These are phyloP conservation scores for Callopanchax toddi DNA, from an alignment of 2,113 vertebrate species.

Conservation along the genomic window DNA sequence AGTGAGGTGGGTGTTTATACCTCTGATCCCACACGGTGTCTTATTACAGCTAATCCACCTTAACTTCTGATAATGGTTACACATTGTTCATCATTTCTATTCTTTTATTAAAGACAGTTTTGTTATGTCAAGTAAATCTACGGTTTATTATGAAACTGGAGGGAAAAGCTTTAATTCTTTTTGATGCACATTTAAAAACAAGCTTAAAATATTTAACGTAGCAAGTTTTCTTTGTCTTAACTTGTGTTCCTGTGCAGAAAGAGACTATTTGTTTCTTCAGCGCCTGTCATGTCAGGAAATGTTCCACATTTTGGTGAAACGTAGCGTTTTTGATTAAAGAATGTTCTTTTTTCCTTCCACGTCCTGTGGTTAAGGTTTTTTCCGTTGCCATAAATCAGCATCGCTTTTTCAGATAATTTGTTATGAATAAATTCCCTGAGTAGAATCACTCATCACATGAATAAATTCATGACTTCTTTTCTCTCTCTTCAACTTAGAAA, in stretches of 20 bases:
- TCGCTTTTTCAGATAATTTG: conserved; percentile 31
- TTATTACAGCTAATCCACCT: background rate
- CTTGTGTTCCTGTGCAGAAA: background rate
- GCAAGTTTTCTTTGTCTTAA: background rate
- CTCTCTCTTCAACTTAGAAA: background rate
- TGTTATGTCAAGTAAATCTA: too few species aligned
- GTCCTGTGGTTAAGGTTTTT: conserved; percentile 21
- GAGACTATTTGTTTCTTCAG: background rate
- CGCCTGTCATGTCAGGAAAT: too few species aligned
- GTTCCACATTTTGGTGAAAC: background rate
- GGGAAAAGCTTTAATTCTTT: too few species aligned
- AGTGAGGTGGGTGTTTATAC: conserved; percentile 82
- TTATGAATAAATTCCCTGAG: conserved; percentile 28
- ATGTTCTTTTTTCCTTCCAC: conserved; percentile 12
- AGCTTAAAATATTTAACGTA: too few species aligned
- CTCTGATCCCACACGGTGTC: background rate
- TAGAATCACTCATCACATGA: conserved; percentile 34
- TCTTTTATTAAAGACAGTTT: background rate
- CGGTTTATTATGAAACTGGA: too few species aligned
- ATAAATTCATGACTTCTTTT: conserved; percentile 42
- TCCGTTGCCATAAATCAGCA: conserved; percentile 23
- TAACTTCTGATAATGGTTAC: background rate
- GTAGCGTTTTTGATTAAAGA: too few species aligned
- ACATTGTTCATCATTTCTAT: background rate
- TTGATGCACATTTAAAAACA: too few species aligned